Evolutionary conservation across 2,888 invertebrate species (phyloP), one percentile per base, ranked within the genome.

Genomic region (Nycteola revayana): DNA sequence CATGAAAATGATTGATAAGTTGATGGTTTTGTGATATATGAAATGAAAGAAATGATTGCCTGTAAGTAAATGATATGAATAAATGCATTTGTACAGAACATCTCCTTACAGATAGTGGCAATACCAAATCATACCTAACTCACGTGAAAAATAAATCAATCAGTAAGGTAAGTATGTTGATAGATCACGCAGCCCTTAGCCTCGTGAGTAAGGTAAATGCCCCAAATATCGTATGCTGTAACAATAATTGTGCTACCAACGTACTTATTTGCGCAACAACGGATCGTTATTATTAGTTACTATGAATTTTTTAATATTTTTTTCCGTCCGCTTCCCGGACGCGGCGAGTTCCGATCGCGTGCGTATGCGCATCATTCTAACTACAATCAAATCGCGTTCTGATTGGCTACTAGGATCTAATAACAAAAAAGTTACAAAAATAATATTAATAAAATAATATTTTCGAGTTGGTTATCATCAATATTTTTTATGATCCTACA

Each of bases 241-340:
- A 59, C 37, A 54, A 32, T 48, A 61, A 65, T 66, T 61, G 66
- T 25, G 41, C 51, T 44, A 40, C 37, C 34, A 57, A 49, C 42
- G 47, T 56, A 43, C 37, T 36, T 46, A 53, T n/a, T 80, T 80
- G 66, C 63, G 73, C 64, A 79, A 79, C 53, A 63, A 40, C 74
- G 75, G 70, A 71, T 72, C 60, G 66, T 49, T 66, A 64, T 66
- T 65, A 70, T 70, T 71, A 53, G 39, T 59, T 71, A 52, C 38
- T 59, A 42, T 49, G 55, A 56, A 61, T 66, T 73, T 64, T 60
- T 21, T 21, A 21, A 60, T 60, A 70, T 76, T 74, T 77, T n/a
- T 76, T 69, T 58, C 65, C 64, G 69, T 73, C 66, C 70, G 82
- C 67, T 86, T 87, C 87, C 87, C 87, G 87, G 86, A 86, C 79